Conservation (phyloP, 2,888 invertebrate genomes). For the Leucoma salicis region DNA sequence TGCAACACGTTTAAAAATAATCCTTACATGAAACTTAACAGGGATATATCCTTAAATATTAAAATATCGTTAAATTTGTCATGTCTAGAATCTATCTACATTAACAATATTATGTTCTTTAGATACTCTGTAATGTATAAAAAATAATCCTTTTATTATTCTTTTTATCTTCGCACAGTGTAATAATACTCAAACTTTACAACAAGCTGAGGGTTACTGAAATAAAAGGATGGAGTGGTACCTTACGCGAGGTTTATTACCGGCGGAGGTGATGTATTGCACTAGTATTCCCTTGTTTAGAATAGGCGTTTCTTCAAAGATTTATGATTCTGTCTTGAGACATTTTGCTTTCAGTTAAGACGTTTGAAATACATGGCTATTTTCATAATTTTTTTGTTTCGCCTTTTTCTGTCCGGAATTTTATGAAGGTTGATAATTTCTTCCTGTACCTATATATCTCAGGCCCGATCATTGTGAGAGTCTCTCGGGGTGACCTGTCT, state of each 20-base stretch:
- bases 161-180: conserved; percentile 49
- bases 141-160: conserved; percentile 26
- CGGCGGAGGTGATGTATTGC: conserved; percentile 52
- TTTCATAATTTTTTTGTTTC: conserved; percentile 22
- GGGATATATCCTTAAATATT: too few relatives aligned
- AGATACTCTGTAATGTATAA: conserved; percentile 4
- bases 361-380: conserved; percentile 34
- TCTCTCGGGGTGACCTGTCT: too few relatives aligned
- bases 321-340: conserved; percentile 29
- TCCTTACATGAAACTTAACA: too few relatives aligned
- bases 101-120: neutral
- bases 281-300: conserved; percentile 47
- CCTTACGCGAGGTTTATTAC: conserved; percentile 53
- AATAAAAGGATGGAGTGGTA: conserved; percentile 57
- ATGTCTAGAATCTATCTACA: too few relatives aligned
- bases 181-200: conserved; percentile 59
- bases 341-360: conserved; percentile 25
- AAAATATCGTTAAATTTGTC: too few relatives aligned
- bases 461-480: too few relatives aligned
- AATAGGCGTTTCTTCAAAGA: conserved; percentile 34
- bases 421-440: conserved; percentile 29
- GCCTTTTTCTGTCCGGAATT: conserved; percentile 18
- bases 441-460: too few relatives aligned
- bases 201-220: conserved; percentile 60
- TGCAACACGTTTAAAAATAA: too few relatives aligned